These are phyloP conservation scores for Ancistrus triradiatus DNA, from an alignment of 2,113 vertebrate genomes.

Conservation along the genomic window DNA sequence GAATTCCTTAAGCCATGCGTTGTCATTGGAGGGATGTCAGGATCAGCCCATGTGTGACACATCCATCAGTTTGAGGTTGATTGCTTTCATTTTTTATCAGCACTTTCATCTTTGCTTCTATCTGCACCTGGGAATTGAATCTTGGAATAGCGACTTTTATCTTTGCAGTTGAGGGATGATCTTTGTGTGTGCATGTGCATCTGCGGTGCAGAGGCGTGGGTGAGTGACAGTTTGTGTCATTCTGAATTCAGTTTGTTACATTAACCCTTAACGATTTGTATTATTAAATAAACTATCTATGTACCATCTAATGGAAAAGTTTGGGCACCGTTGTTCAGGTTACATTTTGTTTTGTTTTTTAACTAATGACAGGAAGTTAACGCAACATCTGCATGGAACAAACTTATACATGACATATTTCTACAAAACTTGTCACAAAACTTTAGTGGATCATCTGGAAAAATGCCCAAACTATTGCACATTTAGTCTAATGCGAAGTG, in stretches of 20 bases:
- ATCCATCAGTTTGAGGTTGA: conserved; percentile 45
- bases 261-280: neutral
- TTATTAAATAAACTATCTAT: no score
- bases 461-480: no score
- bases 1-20: conserved; percentile 27
- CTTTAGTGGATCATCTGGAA: no score
- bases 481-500: no score
- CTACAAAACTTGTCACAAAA: no score
- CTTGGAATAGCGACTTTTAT: conserved; percentile 33
- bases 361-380: no score
- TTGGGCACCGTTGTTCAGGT: no score
- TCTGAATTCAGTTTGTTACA: neutral
- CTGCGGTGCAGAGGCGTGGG: neutral
- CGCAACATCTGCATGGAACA: no score
- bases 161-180: conserved; percentile 1
- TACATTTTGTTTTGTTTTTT: no score
- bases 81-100: conserved; percentile 34
- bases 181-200: neutral
- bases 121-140: conserved; percentile 39
- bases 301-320: no score
- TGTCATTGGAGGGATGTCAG: conserved; percentile 18
- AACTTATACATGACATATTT: no score
- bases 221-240: neutral
- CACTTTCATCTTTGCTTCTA: conserved; percentile 21
- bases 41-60: conserved; percentile 48